A percentile compares a stretch with the other conserved stretches of the same genome.
Evolutionary conservation across 2,113 vertebrate species (phyloP).

Genomic region (Halichoeres trimaculatus): DNA sequence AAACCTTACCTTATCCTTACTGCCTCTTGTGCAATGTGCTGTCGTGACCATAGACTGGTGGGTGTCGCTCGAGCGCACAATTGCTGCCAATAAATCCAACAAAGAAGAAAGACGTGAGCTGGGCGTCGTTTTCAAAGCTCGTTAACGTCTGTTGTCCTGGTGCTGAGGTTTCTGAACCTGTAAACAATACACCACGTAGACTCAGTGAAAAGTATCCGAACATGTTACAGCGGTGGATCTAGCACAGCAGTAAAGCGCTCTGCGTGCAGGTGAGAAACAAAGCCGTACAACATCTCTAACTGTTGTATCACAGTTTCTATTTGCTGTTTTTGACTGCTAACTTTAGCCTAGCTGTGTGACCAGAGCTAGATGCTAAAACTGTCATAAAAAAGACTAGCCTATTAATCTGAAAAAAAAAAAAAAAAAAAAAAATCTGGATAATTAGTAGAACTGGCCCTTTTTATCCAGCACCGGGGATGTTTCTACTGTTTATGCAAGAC

Average conservation of each 20-base stretch:
- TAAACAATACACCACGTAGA: background rate
- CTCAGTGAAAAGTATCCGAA: rapidly evolving
- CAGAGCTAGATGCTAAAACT: background rate
- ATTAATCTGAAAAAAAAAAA: no score
- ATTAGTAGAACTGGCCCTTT: background rate
- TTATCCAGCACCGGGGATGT: no score
- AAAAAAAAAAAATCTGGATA: no score
- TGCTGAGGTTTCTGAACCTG: background rate
- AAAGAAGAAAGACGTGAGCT: conserved; percentile 38
- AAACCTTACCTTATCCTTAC: no score
- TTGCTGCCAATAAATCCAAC: rapidly evolving
- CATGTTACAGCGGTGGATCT: background rate
- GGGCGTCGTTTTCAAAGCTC: conserved; percentile 77
- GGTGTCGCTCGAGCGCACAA: background rate
- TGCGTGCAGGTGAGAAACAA: conserved; percentile 20
- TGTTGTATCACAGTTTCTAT: background rate
- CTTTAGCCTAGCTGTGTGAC: background rate
- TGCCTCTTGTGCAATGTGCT: no score
- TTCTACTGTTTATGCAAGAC: no score
- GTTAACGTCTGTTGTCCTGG: conserved; percentile 71
- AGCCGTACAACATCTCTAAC: background rate
- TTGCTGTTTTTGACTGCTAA: conserved; percentile 2
- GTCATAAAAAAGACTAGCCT: background rate
- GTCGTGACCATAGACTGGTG: background rate
- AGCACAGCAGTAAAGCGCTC: background rate